Conservation (phyloP, 2,888 invertebrate genomes). For the Orthonevra nobilis region DNA sequence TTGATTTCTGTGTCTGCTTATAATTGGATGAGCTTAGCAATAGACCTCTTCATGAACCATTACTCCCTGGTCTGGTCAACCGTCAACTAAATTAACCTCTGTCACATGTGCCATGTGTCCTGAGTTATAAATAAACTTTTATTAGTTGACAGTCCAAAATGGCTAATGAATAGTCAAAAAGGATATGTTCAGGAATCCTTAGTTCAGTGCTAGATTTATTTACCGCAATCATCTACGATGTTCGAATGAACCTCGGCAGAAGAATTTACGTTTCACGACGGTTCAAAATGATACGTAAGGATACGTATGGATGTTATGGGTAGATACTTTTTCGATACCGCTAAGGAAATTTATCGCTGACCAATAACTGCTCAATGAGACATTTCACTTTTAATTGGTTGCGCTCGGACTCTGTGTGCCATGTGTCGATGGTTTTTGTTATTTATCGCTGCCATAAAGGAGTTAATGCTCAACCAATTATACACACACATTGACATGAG, state of each 20-base stretch:
- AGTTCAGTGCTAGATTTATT: constrained; percentile 6
- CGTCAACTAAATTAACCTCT: background rate
- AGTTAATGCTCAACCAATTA: constrained; percentile 36
- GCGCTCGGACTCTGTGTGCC: constrained; percentile 32
- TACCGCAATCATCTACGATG: constrained; percentile 27
- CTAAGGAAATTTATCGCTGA: constrained; percentile 42
- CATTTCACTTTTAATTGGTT: constrained; percentile 64
- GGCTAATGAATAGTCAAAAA: constrained; percentile 31
- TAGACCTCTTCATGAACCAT: background rate
- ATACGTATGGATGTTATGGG: background rate
- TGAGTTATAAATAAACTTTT: constrained; percentile 53
- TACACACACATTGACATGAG: background rate
- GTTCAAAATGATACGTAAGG: background rate
- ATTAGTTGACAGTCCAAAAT: constrained; percentile 48
- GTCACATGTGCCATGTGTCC: background rate
- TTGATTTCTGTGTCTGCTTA: constrained; percentile 3
- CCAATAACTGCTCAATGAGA: constrained; percentile 63
- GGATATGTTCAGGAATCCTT: background rate
- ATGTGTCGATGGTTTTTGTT: constrained; percentile 61
- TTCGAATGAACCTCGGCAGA: background rate
- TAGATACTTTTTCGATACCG: background rate
- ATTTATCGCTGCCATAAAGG: constrained; percentile 44
- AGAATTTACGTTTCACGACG: constrained; percentile 4
- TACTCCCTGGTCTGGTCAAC: background rate
- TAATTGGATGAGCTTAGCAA: background rate